Evolutionary conservation across 2,888 invertebrate genomes (phyloP).

Genomic region (Liodrosophila aerea): DNA sequence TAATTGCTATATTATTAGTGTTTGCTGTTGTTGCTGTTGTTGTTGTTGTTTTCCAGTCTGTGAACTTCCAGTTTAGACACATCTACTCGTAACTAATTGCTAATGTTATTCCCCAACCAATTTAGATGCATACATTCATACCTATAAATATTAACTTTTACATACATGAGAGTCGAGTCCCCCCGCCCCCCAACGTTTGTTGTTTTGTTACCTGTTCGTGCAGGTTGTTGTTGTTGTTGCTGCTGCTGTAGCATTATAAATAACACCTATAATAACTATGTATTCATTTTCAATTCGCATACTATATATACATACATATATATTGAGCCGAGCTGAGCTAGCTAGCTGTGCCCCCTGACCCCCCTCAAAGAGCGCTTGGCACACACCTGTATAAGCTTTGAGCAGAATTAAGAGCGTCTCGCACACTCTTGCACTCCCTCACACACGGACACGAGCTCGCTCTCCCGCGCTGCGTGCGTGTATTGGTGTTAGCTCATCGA

Average conservation of each 20-base stretch:
- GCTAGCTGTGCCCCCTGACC: neutral
- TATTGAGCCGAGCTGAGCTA: too few relatives aligned
- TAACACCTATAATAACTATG: constrained; percentile 76
- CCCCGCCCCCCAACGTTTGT: constrained; percentile 2
- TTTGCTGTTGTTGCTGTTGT: too few relatives aligned
- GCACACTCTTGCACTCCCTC: constrained; percentile 19
- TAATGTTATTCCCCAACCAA: constrained; percentile 59
- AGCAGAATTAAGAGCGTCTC: constrained; percentile 60
- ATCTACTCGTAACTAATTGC: constrained; percentile 58
- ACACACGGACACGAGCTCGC: neutral
- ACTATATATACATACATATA: constrained; percentile 10
- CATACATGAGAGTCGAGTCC: constrained; percentile 22
- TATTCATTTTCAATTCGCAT: constrained; percentile 73
- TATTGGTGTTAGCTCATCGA: constrained; percentile 74
- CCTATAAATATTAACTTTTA: constrained; percentile 5
- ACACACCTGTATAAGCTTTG: constrained; percentile 25
- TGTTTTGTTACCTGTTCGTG: constrained; percentile 52
- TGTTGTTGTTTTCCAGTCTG: too few relatives aligned
- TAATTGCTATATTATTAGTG: too few relatives aligned
- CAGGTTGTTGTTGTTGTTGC: constrained; percentile 31
- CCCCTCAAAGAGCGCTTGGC: constrained; percentile 1
- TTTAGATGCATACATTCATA: constrained; percentile 3
- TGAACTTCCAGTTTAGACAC: constrained; percentile 40
- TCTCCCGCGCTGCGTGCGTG: constrained; percentile 19
- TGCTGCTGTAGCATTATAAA: constrained; percentile 52